phyloP scores from a whole-genome alignment of 92 coral and sea anemone species.

The Palythoa heliodiscus region DNA sequence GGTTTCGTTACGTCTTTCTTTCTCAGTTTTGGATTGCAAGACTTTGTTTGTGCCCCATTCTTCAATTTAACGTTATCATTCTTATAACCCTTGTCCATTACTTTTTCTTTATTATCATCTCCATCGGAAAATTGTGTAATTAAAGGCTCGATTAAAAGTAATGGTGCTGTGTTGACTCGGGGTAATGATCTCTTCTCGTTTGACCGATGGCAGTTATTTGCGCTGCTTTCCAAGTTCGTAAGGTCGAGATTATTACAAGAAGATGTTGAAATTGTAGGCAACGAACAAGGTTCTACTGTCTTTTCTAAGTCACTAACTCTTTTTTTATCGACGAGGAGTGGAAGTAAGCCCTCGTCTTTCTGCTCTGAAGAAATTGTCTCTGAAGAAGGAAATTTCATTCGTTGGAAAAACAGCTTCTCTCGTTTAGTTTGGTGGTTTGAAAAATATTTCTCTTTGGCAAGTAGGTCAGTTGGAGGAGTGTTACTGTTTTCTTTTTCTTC shows the following conservation, averaged over 20 bases:
- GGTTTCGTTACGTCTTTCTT: not conserved
- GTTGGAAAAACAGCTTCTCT: conserved; percentile 5
- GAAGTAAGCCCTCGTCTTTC: not conserved
- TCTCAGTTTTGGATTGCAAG: not conserved
- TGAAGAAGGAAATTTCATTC: not conserved
- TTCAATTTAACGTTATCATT: not conserved
- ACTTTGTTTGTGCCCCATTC: not conserved
- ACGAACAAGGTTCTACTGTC: not conserved
- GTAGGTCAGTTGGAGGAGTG: not conserved
- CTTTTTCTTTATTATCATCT: not conserved
- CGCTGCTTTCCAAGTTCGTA: not conserved
- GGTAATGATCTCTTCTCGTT: not conserved
- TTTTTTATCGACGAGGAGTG: not conserved
- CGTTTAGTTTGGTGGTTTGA: not conserved
- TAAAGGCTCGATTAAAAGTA: not conserved
- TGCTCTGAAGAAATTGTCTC: not conserved
- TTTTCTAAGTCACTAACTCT: not conserved
- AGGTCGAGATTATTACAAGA: not conserved
- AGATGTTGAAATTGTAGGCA: not conserved
- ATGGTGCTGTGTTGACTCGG: not conserved
- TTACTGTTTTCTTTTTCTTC: not conserved
- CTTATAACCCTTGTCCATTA: not conserved
- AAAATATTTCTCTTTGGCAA: not conserved
- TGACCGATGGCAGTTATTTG: not conserved
- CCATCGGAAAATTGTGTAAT: not conserved